Conservation (phyloP, 2,888 invertebrate species). For the Eumerus sabulonum region DNA sequence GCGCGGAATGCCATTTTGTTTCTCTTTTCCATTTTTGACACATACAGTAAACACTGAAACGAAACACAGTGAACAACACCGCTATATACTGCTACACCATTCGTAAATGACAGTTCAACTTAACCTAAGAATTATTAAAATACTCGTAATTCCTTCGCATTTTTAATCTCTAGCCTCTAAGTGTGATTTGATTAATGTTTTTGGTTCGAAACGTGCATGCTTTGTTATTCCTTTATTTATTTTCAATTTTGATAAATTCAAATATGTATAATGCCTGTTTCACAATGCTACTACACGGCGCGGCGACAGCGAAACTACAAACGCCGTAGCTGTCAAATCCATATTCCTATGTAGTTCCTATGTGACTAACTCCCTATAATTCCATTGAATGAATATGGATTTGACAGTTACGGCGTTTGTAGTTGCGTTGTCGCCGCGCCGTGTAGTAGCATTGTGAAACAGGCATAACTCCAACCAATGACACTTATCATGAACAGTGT, state of each 20-base stretch:
- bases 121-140: neutral
- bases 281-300: too few species aligned
- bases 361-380: too few species aligned
- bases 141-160: neutral
- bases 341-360: too few species aligned
- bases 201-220: neutral
- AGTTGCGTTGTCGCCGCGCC: too few species aligned
- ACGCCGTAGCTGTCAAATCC: too few species aligned
- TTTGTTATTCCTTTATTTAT: neutral
- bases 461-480: too few species aligned
- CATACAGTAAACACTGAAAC: slow-evolving; percentile 7
- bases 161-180: neutral
- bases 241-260: neutral
- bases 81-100: neutral
- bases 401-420: too few species aligned
- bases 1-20: slow-evolving; percentile 49
- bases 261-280: too few species aligned
- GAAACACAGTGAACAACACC: slow-evolving; percentile 1
- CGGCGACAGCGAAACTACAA: too few species aligned
- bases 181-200: neutral
- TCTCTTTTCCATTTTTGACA: slow-evolving; percentile 6
- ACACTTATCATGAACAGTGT: too few species aligned
- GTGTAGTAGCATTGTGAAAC: too few species aligned
- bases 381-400: too few species aligned
- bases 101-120: neutral